Conservation (phyloP, 2,797 vertebrate species). For the Channa striata region DNA sequence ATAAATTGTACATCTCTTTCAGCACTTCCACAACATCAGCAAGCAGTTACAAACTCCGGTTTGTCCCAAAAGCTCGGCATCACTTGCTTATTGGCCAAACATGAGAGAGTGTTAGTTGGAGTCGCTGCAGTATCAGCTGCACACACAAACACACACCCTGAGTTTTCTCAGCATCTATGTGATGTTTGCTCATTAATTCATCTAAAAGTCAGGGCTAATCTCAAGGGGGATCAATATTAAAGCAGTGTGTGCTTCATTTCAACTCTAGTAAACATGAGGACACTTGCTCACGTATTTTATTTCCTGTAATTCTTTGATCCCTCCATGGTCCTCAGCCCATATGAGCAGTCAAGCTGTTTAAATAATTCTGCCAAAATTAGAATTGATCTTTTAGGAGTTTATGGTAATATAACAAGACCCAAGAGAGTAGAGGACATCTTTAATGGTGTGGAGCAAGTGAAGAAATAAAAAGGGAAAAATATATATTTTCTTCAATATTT, state of each 20-base stretch:
- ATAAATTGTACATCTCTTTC: constrained; percentile 55
- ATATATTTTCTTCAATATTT: constrained; percentile 10
- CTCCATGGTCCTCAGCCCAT: constrained; percentile 4
- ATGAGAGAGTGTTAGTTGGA: constrained; percentile 37
- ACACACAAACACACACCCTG: constrained; percentile 29
- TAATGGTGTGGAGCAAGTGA: constrained; percentile 12
- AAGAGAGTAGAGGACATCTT: constrained; percentile 15
- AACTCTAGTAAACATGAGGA: constrained; percentile 34
- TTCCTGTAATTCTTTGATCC: constrained; percentile 49
- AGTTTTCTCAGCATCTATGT: constrained; percentile 9
- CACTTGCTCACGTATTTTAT: constrained; percentile 39
- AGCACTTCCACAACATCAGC: constrained; percentile 56
- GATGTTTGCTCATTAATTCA: constrained; percentile 41
- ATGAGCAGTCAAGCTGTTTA: constrained; percentile 14
- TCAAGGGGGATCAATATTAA: constrained; percentile 41
- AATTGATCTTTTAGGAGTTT: constrained; percentile 40
- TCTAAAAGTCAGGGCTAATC: constrained; percentile 24
- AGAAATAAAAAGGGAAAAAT: constrained; percentile 9
- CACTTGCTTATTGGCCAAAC: constrained; percentile 21
- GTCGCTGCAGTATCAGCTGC: constrained; percentile 18
- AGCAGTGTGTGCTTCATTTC: constrained; percentile 20
- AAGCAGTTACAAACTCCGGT: constrained; percentile 29
- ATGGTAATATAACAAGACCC: constrained; percentile 34
- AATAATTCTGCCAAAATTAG: constrained; percentile 39
- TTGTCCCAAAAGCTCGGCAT: constrained; percentile 33